Base-by-base conservation (phyloP, 1,140 invertebrate species). In the Psix sp. region DNA sequence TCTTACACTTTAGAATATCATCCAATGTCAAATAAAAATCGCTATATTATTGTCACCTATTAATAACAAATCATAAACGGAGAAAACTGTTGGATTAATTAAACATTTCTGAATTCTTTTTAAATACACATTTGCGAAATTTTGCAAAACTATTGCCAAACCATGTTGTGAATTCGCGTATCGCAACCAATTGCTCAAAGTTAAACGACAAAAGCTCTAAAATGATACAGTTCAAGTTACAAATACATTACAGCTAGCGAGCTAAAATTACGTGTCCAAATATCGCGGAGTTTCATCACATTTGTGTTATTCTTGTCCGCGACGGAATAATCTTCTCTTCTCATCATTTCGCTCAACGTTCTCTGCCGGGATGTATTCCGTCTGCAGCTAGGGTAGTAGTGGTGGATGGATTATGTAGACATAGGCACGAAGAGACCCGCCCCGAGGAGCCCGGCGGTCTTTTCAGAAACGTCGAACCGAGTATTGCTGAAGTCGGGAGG, bases 401-500 rank as follows among this genome's bases (percentile, higher is more conserved):
- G 40, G 40, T 31, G 36, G 51, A 49, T 45, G 43, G 57, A 63
- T 71, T 59, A 51, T 54, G 57, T 74, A 65, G 72, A 74, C 46
- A 52, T 49, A 74, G 46, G 46, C 63, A 43, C 57, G 57, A 57
- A 56, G 26, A 68, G 72, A 74, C 59, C 72, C 72, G 57, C 63
- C 65, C 72, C 59, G 52, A 65, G 65, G 59, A 75, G 21, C 39
- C 40, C 54, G 46, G 40, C 59, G 72, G 72, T 70, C 72, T 67
- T 70, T 75, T 70, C 72, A 68, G 51, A 46, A 68, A 68, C 57
- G 63, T 59, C 71, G 57, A 57, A 51, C 46, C 56, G 57, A 60
- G 57, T 52, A 62, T 39, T 60, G 65, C 65, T 52, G 40, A 57
- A 70, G 73, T 67, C 66, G 52, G 51, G 68, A 67, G 68, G 45